Base-by-base conservation (phyloP, 2,113 vertebrate genomes). In the Tauraco erythrolophus region DNA sequence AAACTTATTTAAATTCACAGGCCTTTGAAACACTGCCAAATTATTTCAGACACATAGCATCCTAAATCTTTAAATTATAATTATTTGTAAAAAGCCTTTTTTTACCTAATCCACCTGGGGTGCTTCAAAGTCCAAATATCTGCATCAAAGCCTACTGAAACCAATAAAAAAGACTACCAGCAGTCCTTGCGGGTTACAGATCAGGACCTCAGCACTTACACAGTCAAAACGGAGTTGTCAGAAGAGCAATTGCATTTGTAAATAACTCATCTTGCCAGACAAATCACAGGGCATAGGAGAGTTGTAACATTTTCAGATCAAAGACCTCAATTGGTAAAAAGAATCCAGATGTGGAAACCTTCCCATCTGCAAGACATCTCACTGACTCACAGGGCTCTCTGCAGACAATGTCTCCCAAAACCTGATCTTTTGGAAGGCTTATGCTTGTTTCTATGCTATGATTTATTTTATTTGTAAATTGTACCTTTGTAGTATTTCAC, bases 1-100 rank as follows among this genome's bases (percentile, higher is more conserved):
- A 96, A 62, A 43, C 39, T 86, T 92, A 74, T 72, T 76, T 91
- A 96, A 97, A 97, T 97, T 72, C 74, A 95, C 31, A 88, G 95
- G 56, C 53, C 68, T 93, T 95, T 95, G 88, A 96, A 96, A 89
- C 37, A 87, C 88, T 84, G 80, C 86, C 88, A 97, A 95, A 97
- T 97, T 95, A 95, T 92, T 97, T 95, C 35, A 96, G 72, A 96
- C 60, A 92, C 27, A 64, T 27, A 84, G 70, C 60, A 96, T 65
- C 72, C 74, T 85, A 92, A 97, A 81, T 95, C 41, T 94, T 97
- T 92, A 92, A 94, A 86, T 92, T 75, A 88, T 45, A 97, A 97
- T 71, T 10, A 39, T 66, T 88, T 93, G 41, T 88, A 81, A 94
- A 91, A 88, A 80, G 35, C 4, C 8, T 85, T 82, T 53, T 28